phyloP scores from a whole-genome alignment of 2,797 vertebrate genomes.

The Tenualosa ilisha region DNA sequence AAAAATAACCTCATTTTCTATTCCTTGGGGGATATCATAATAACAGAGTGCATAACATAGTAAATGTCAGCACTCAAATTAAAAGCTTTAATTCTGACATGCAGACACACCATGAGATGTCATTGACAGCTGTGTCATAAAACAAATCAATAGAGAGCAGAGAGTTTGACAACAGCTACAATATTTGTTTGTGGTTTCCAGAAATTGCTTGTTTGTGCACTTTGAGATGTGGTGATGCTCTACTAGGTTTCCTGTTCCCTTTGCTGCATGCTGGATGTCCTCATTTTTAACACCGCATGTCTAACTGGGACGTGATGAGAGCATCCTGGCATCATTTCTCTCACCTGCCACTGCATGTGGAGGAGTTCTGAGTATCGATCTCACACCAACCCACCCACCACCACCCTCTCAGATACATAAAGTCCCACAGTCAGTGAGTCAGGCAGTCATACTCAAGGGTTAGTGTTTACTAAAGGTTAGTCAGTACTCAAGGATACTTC shows the following conservation, averaged over 20 bases:
- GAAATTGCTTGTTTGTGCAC: slow-evolving; percentile 32
- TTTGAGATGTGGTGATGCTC: slow-evolving; percentile 10
- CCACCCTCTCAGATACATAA: neutral
- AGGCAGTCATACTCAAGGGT: neutral
- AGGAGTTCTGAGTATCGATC: neutral
- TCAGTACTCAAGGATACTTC: neutral
- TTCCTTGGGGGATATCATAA: neutral
- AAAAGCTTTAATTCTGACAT: neutral
- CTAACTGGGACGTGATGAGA: slow-evolving; percentile 9
- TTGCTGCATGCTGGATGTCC: slow-evolving; percentile 35
- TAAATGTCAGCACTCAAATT: neutral
- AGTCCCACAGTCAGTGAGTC: neutral
- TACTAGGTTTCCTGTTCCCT: slow-evolving; percentile 47
- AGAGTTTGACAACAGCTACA: neutral
- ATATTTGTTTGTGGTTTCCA: neutral
- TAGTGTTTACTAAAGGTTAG: too few relatives aligned
- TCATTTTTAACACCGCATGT: slow-evolving; percentile 34
- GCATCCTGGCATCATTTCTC: neutral
- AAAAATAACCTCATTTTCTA: neutral
- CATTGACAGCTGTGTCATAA: neutral
- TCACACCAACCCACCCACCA: neutral
- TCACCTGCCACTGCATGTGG: neutral
- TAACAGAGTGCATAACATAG: neutral
- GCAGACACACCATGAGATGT: neutral
- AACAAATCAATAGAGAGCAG: neutral